A percentile compares a stretch with the other conserved stretches of the same genome.
Evolutionary conservation across 2,797 vertebrate genomes (phyloP).

Genomic region (Labeo calbasu): DNA sequence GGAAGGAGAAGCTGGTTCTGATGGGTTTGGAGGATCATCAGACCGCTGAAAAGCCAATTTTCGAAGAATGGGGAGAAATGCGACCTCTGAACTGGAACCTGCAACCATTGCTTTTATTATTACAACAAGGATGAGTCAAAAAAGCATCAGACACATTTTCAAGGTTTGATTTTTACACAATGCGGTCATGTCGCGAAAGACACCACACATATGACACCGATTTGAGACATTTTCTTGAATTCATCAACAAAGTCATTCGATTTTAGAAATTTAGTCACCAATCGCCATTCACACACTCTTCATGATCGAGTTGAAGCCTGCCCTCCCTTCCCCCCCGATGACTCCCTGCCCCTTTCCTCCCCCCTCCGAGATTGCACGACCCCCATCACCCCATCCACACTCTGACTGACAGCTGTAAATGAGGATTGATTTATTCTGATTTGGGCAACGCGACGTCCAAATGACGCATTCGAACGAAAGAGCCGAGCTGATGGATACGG

Average conservation of each 20-base stretch:
- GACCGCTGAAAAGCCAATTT: not conserved
- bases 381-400: conserved; percentile 12
- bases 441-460: conserved; percentile 29
- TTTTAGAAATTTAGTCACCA: not conserved
- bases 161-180: conserved; percentile 5
- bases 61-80: not conserved
- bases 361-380: conserved; percentile 47
- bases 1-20: conserved; percentile 45
- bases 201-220: not conserved
- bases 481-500: conserved; percentile 7
- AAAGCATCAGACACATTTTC: not conserved
- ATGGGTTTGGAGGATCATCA: conserved; percentile 47
- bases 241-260: not conserved
- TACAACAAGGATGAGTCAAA: not conserved
- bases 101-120: conserved; percentile 6
- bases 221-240: not conserved
- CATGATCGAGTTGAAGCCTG: conserved; percentile 14
- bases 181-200: not conserved
- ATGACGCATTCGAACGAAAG: conserved; percentile 45
- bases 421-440: conserved; percentile 55
- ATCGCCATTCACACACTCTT: conserved; percentile 35
- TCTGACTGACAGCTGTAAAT: conserved; percentile 60
- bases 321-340: conserved; percentile 9
- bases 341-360: conserved; percentile 50
- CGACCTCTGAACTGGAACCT: conserved; percentile 10